Evolutionary conservation across 2,888 invertebrate genomes (phyloP), one percentile per base, ranked within the genome.

Genomic region (Pseudococcus jackbeardsleyi): DNA sequence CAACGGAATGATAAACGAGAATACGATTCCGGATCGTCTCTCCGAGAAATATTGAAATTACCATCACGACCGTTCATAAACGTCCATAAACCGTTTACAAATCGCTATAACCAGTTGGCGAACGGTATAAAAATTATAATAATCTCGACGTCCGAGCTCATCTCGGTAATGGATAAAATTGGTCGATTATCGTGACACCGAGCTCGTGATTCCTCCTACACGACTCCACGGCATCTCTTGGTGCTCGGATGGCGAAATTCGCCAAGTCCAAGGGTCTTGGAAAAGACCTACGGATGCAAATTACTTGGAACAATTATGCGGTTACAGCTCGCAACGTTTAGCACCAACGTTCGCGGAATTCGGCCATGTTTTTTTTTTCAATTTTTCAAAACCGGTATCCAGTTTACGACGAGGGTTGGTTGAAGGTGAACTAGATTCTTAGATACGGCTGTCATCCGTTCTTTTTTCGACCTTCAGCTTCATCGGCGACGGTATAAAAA

Each of bases 341-440:
- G 64, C 64, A 64, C 64, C 72, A 33, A 72, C n/a, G 72, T 72
- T 72, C 72, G 72, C 72, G 33, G 72, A 72, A 72, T 72, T 72
- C 72, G 72, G 72, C 72, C 72, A 72, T 72, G 33, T 33, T 72
- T 72, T 72, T 72, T 72, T 22, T n/a, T 19, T 64, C 22, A 22
- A 64, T 22, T 64, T 64, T 64, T 64, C 33, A 33, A 46, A 82
- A 82, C 79, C 79, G 79, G 79, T 82, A 82, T 82, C 79, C 46
- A 72, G 72, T 72, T 72, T 72, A 46, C 79, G 79, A 82, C 79
- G 79, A 82, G 79, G 79, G 79, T 82, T 82, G 79, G 79, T 82
- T 82, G 79, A 82, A 82, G 79, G 79, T 82, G 79, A 82, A 82
- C 79, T 82, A 82, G 79, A 82, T 82, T 82, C 79, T 82, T 82